Base-by-base conservation (phyloP, 1,140 invertebrate genomes). In the Oedothorax gibbosus region DNA sequence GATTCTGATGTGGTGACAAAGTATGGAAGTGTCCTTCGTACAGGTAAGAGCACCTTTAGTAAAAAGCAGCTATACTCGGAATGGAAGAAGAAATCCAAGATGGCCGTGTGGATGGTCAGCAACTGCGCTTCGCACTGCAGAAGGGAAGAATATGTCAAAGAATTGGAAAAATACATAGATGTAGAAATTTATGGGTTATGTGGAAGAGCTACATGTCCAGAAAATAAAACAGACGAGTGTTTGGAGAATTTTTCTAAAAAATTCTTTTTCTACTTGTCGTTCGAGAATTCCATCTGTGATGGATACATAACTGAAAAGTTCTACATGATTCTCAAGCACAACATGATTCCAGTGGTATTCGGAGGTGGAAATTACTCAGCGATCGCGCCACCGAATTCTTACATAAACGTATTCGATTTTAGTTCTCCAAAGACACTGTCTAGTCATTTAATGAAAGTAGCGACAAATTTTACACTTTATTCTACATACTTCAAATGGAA, bases 141-240 rank as follows among this genome's bases (percentile, higher is more conserved):
- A 7, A 79, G 91, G 50, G 73, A 89, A 75, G 64, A 87, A 14
- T 90, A 90, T 69, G 89, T 88, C 8, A 73, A 87, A 66, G 87
- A 91, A 80, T 87, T 91, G 7, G 53, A 87, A 8, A 88, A 90
- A 64, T 87, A 89, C 62, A 89, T 92, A 8, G 73, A 88, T 21
- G 90, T 92, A 9, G 91, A 91, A 85, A 90, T 91, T 51, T 91
- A 89, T 79, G 91, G 91, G 35, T 85, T 75, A 1, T 92, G 91
- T 86, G 85, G 85, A 11, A 14, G 73, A 10, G 78, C 62, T 12
- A 54, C 57, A 2, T 86, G 85, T 60, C 57, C 49, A 8, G 20
- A 64, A 0, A 73, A 78, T 15, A 75, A 65, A 54, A 76, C 85
- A 50, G 15, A 76, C 8, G 54, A 71, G 3, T 86, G 85, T n/a